These are phyloP conservation scores for Potorous gilbertii DNA, from an alignment of 2,797 vertebrate species.

Conservation along the genomic window DNA sequence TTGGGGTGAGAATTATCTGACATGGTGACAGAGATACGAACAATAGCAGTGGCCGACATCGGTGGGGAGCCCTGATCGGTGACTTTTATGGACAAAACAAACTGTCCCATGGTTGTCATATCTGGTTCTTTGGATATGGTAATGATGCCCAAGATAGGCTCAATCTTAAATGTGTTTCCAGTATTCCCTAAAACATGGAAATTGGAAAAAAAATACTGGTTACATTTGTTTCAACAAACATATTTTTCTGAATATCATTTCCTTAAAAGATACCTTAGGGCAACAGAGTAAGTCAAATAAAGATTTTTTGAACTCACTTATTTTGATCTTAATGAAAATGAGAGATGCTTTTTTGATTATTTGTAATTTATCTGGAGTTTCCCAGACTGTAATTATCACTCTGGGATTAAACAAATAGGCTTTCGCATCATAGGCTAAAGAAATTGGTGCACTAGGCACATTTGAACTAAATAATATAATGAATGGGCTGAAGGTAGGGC, in stretches of 20 bases:
- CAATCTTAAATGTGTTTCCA: slow-evolving; percentile 94
- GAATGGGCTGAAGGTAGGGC: neutral
- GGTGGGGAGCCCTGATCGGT: slow-evolving; percentile 92
- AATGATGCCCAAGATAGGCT: slow-evolving; percentile 95
- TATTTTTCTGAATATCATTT: slow-evolving; percentile 29
- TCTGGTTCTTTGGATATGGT: slow-evolving; percentile 93
- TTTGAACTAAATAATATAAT: neutral
- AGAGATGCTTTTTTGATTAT: slow-evolving; percentile 8
- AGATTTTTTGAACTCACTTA: neutral
- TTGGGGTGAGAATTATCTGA: slow-evolving; percentile 96
- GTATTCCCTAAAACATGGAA: slow-evolving; percentile 91
- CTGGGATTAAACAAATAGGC: neutral
- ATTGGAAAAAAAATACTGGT: slow-evolving; percentile 55
- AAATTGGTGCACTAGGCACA: neutral
- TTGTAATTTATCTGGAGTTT: slow-evolving; percentile 22
- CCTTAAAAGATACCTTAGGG: neutral
- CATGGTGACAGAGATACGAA: slow-evolving; percentile 93
- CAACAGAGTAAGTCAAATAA: neutral
- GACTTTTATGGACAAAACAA: slow-evolving; percentile 94
- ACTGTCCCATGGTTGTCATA: slow-evolving; percentile 92
- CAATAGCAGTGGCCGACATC: slow-evolving; percentile 92
- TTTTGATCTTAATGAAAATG: slow-evolving; percentile 31
- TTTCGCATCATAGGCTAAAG: neutral
- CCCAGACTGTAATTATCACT: slow-evolving; percentile 6
- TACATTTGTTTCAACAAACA: neutral